phyloP scores from a whole-genome alignment of 2,797 vertebrate genomes.

The Discoglossus pictus region DNA sequence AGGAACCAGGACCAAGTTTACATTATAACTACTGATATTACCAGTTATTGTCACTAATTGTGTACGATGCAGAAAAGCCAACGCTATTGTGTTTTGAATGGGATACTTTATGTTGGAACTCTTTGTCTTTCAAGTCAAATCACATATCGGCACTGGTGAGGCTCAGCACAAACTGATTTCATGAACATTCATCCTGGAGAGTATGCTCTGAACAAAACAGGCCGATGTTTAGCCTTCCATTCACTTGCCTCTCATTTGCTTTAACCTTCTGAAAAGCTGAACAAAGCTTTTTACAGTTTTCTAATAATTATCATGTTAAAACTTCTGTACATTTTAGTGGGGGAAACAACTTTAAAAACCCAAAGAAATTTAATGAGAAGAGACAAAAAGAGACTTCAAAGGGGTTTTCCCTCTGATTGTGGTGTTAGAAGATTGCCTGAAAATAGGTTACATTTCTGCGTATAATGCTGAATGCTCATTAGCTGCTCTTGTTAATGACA shows the following conservation, averaged over 20 bases:
- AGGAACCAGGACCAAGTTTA: slow-evolving; percentile 13
- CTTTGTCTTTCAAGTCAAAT: slow-evolving; percentile 15
- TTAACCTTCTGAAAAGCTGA: slow-evolving; percentile 66
- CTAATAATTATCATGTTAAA: slow-evolving; percentile 91
- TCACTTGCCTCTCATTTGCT: slow-evolving; percentile 66
- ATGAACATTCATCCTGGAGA: slow-evolving; percentile 8
- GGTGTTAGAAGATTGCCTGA: slow-evolving; percentile 89
- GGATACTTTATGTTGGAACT: slow-evolving; percentile 33
- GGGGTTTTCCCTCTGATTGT: slow-evolving; percentile 84
- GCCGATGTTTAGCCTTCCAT: slow-evolving; percentile 8
- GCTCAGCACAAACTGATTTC: slow-evolving; percentile 28
- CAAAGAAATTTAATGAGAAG: slow-evolving; percentile 91
- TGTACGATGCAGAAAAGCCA: neutral
- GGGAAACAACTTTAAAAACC: slow-evolving; percentile 77
- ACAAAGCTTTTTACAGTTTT: slow-evolving; percentile 67
- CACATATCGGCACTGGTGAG: neutral
- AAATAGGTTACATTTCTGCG: slow-evolving; percentile 84
- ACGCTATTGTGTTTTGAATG: neutral
- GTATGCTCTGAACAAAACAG: slow-evolving; percentile 8
- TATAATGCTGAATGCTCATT: slow-evolving; percentile 89
- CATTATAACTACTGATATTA: slow-evolving; percentile 21
- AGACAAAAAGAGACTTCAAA: slow-evolving; percentile 94
- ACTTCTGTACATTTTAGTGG: slow-evolving; percentile 74
- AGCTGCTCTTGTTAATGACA: slow-evolving; percentile 95
- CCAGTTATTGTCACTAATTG: slow-evolving; percentile 27